These are phyloP conservation scores for Argyresthia albistria DNA, from an alignment of 2,888 invertebrate genomes.

Conservation along the genomic window DNA sequence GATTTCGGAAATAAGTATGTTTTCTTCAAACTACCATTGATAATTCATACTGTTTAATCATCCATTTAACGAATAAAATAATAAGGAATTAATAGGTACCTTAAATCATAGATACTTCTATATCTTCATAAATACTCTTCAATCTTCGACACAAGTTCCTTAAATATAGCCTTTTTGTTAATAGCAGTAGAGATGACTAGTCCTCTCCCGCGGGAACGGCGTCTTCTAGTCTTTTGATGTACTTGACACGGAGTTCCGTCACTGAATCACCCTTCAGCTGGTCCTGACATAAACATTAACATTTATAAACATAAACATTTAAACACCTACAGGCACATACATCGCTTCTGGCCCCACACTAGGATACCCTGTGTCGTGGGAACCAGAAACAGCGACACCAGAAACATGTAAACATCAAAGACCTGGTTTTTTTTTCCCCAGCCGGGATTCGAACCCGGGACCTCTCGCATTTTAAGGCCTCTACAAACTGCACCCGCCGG, in stretches of 20 bases:
- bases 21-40: no score
- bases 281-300: constrained; percentile 74
- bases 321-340: no score
- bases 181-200: constrained; percentile 54
- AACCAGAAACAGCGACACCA: no score
- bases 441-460: no score
- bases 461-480: no score
- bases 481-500: no score
- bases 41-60: neutral
- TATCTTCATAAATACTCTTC: neutral
- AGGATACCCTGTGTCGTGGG: no score
- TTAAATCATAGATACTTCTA: neutral
- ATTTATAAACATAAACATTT: neutral
- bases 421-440: no score
- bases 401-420: no score
- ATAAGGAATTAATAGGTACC: neutral
- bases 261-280: constrained; percentile 94
- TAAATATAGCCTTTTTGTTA: neutral
- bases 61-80: neutral
- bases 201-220: constrained; percentile 99
- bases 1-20: no score
- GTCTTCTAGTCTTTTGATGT: constrained; percentile 95
- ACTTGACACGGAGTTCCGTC: constrained; percentile 96
- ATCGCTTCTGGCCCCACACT: no score
- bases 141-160: neutral